Evolutionary conservation across 2,113 vertebrate species (phyloP).

Genomic region (Otocyon megalotis): DNA sequence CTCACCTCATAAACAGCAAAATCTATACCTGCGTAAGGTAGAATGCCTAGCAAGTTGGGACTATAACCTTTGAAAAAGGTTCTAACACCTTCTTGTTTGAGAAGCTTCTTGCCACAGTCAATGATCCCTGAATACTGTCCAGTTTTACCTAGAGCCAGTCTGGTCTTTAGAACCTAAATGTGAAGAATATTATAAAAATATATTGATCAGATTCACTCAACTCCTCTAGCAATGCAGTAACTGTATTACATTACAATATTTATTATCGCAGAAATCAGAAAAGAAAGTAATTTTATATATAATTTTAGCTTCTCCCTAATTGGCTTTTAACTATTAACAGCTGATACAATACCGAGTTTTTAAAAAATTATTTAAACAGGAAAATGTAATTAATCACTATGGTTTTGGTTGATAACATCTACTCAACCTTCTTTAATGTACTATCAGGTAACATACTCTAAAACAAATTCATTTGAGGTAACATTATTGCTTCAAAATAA

Average conservation of each 20-base stretch:
- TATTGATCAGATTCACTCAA: constrained; percentile 17
- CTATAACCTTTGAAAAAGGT: constrained; percentile 95
- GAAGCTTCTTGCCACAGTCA: constrained; percentile 93
- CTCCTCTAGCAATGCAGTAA: neutral
- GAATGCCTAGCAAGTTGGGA: constrained; percentile 94
- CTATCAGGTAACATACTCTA: neutral
- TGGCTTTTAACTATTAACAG: neutral
- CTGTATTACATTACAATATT: neutral
- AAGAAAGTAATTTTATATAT: constrained; percentile 15
- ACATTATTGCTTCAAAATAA: neutral
- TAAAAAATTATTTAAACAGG: neutral
- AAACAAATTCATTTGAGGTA: constrained; percentile 5
- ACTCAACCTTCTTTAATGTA: neutral
- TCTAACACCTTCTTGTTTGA: constrained; percentile 91
- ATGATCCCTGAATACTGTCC: constrained; percentile 93
- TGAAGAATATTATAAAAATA: constrained; percentile 46
- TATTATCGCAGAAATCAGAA: constrained; percentile 30
- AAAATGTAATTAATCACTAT: neutral
- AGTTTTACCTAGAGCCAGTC: constrained; percentile 92
- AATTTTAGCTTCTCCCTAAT: neutral
- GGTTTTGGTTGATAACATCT: neutral
- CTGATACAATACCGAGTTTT: neutral
- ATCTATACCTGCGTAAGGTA: constrained; percentile 94
- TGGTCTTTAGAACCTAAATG: constrained; percentile 94
- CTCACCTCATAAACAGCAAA: constrained; percentile 95